Conservation (phyloP, 1,140 invertebrate species). For the Drosophila persimilis region DNA sequence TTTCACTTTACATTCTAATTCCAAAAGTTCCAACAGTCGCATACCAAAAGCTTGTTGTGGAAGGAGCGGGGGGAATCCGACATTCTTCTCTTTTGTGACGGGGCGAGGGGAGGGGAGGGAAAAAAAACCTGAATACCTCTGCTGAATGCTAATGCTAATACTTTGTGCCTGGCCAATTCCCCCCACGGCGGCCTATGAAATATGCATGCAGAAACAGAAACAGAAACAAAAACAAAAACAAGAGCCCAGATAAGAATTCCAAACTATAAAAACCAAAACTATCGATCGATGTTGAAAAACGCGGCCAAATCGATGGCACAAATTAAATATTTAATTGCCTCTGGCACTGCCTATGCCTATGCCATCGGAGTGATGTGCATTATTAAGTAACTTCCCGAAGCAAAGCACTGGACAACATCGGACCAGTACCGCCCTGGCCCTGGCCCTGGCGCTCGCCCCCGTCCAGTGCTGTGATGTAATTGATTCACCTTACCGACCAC, state of each 20-base stretch:
- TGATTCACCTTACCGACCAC: too few relatives aligned
- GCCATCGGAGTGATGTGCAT: constrained; percentile 19
- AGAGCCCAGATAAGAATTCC: constrained; percentile 22
- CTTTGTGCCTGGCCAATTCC: constrained; percentile 31
- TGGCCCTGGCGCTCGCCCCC: too few relatives aligned
- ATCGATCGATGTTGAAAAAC: constrained; percentile 55
- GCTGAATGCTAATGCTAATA: constrained; percentile 68
- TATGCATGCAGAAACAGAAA: constrained; percentile 21
- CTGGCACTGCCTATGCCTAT: background rate
- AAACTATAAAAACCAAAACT: constrained; percentile 18
- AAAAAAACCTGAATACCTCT: constrained; percentile 70
- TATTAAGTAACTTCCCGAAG: constrained; percentile 33
- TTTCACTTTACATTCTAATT: constrained; percentile 81
- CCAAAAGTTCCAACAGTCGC: constrained; percentile 76
- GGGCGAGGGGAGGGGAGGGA: constrained; percentile 5
- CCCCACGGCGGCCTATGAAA: constrained; percentile 54
- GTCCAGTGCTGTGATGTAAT: too few relatives aligned
- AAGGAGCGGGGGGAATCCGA: constrained; percentile 11
- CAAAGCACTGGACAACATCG: constrained; percentile 8
- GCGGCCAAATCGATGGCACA: constrained; percentile 72
- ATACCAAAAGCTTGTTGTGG: constrained; percentile 52
- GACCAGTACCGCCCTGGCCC: too few relatives aligned
- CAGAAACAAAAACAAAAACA: background rate
- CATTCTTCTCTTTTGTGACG: constrained; percentile 48
- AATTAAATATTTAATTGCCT: constrained; percentile 66